Base-by-base conservation (phyloP, 2,113 vertebrate species). In the Sterna hirundo region DNA sequence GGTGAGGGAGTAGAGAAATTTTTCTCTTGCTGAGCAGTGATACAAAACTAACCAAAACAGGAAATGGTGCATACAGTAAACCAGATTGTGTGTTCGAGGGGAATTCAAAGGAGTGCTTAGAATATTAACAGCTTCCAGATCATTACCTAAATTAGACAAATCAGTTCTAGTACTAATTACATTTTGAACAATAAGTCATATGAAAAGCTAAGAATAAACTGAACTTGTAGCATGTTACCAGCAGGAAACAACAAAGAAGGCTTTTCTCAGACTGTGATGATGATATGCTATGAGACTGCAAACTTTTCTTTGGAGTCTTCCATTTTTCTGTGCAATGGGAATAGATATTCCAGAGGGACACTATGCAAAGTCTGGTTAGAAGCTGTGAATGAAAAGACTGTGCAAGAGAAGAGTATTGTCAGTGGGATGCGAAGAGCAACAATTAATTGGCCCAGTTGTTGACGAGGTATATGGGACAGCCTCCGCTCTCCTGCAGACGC, bases 1-100 rank as follows among this genome's bases (percentile, higher is more conserved):
- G 46, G 18, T 79, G 19, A 62, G 27, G 6, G 14, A 36, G 25
- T 4, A 83, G 64, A 62, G 72, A 78, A 65, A 29, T 42, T 42
- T 54, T 92, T 88, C 60, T 92, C 72, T 74, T 86, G 68, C 79
- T 55, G 72, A 65, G 47, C 62, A 51, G 60, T 17, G 47, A 32
- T 86, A 88, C 29, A 58, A 90, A 87, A 84, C 83, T 79, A 76
- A 95, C 85, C 57, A 89, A 84, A 90, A 12, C 75, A 88, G 85
- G 75, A 81, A 92, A 81, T 51, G 25, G 78, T 83, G 68, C 68
- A 65, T 71, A 44, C 17, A 51, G 13, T 75, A 64, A 89, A 89
- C 38, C 30, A 78, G 77, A 66, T 61, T 27, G 27, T 79, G 44
- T 74, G 38, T 64, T 82, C 3, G 6, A 80, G 71, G 6, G 42